A percentile compares a stretch with the other conserved stretches of the same genome.
phyloP scores from a whole-genome alignment of 2,113 vertebrate species.

The Dromaius novaehollandiae region DNA sequence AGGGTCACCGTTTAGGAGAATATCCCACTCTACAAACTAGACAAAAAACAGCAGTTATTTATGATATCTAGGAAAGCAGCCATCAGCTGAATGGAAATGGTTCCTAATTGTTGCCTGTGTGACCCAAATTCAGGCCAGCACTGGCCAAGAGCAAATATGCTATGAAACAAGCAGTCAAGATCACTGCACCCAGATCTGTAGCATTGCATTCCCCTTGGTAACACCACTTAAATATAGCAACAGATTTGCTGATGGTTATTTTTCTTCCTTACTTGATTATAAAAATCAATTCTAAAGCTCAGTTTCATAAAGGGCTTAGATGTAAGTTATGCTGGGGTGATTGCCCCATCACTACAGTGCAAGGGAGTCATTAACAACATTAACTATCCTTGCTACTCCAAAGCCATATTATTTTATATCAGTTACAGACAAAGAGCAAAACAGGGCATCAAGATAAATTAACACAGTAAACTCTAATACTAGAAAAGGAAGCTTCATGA shows the following conservation, averaged over 20 bases:
- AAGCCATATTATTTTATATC: background rate
- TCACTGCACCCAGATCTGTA: background rate
- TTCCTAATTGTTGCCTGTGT: background rate
- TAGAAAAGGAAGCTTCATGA: background rate
- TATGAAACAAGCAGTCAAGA: background rate
- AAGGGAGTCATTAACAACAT: background rate
- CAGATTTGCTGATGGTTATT: background rate
- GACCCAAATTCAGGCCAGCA: background rate
- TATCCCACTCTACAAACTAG: background rate
- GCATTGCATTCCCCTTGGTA: background rate
- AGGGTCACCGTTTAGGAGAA: background rate
- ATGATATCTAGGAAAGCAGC: background rate
- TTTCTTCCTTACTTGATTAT: conserved; percentile 39
- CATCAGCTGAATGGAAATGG: background rate
- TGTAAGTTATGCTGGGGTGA: background rate
- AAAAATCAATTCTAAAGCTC: conserved; percentile 37
- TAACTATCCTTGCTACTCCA: background rate
- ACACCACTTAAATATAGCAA: conserved; percentile 10
- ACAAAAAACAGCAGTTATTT: background rate
- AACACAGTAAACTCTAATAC: background rate
- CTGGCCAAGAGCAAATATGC: background rate
- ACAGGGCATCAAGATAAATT: background rate
- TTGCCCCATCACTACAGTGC: background rate
- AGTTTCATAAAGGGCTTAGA: conserved; percentile 15
- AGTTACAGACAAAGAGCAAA: background rate